phyloP scores from a whole-genome alignment of 2,888 invertebrate genomes.

The Erebia aethiops region DNA sequence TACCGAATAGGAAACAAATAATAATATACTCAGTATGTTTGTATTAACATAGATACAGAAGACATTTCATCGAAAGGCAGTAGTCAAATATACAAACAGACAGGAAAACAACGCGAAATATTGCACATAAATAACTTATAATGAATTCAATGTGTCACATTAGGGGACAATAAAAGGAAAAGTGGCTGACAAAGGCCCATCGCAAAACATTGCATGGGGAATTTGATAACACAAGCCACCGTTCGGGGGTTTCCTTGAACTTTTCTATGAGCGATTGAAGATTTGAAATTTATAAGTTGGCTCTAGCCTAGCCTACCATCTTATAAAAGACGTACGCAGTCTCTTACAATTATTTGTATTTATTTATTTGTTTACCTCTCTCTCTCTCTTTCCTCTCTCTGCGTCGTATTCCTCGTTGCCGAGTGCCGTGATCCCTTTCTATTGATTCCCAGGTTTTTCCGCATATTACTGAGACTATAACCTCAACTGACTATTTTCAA shows the following conservation, averaged over 20 bases:
- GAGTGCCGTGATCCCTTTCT: too few species aligned
- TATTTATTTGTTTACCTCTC: too few species aligned
- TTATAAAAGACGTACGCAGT: too few species aligned
- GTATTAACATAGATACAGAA: background rate
- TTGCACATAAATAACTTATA: slow-evolving; percentile 53
- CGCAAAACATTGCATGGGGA: slow-evolving; percentile 55
- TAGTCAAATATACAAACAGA: background rate
- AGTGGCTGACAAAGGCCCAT: slow-evolving; percentile 61
- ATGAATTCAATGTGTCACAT: slow-evolving; percentile 74
- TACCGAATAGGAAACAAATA: background rate
- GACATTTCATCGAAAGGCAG: background rate
- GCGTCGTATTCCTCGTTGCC: too few species aligned
- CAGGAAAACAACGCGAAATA: background rate
- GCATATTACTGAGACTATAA: too few species aligned
- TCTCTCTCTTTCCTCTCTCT: too few species aligned
- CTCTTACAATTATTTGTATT: too few species aligned
- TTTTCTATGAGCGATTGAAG: background rate
- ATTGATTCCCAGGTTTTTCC: too few species aligned
- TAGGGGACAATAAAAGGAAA: slow-evolving; percentile 67
- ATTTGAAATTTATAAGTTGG: background rate
- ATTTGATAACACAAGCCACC: slow-evolving; percentile 48
- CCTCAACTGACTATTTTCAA: too few species aligned
- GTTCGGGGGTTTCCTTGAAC: slow-evolving; percentile 49
- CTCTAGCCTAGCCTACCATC: too few species aligned
- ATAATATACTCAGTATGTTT: background rate